Base-by-base conservation (phyloP, 2,113 vertebrate species). In the Mellivora capensis region DNA sequence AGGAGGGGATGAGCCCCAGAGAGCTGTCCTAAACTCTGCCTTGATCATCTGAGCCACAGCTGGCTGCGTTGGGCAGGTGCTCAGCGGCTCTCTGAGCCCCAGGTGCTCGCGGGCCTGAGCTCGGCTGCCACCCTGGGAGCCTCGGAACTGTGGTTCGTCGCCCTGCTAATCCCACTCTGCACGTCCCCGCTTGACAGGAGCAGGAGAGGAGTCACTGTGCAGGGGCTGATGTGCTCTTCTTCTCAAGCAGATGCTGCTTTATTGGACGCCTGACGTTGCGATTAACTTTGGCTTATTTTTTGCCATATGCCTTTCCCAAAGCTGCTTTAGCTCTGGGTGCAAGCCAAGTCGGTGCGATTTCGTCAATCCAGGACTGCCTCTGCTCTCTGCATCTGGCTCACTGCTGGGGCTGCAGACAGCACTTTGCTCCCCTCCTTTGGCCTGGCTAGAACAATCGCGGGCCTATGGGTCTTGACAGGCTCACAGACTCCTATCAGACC, bases 241-340 rank as follows among this genome's bases (percentile, higher is more conserved):
- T 17, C 97, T 92, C 96, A 89, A 93, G 67, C 82, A 97, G 95
- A 96, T 93, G 84, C 71, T 93, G 57, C 90, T 98, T 96, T 96
- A 95, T 93, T 88, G 98, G 97, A 47, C 2, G 20, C 96, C 98
- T 93, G 82, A 97, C 90, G 64, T 97, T n/a, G 42, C 7, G 29
- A 95, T 93, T 97, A 98, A 97, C 76, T 94, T 97, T 82, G 54
- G 84, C 91, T 62, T 85, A 7, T 95, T 92, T 71, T 96, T 95
- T 93, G 21, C 97, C 57, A 79, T 96, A 74, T 76, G 96, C 92
- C 61, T 83, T 97, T 98, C 93, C 83, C 93, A 97, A 91, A 42
- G 44, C 97, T 9, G 47, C 92, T 95, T 97, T 91, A 44, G n/a
- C 87, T 95, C n/a, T 59, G 7, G 10, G 87, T 64, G 83, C 94